Conservation (phyloP, 2,113 vertebrate species). For the Serinus canaria region DNA sequence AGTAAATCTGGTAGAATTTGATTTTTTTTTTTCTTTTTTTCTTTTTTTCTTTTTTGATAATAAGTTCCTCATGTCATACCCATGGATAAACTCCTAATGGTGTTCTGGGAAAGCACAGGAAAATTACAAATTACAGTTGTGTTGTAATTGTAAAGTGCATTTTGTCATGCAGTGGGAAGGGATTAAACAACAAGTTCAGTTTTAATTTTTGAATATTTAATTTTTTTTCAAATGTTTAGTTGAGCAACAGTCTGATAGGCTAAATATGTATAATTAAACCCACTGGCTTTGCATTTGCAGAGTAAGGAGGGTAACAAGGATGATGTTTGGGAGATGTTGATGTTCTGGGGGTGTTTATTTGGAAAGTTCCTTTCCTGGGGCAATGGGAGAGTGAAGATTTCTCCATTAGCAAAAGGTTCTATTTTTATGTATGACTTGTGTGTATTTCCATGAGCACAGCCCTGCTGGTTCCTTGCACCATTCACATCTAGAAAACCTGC, state of each 20-base stretch:
- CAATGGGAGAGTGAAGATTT: rapidly evolving
- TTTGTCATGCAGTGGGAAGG: not conserved
- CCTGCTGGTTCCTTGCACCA: not conserved
- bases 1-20: not conserved
- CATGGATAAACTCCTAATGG: not conserved
- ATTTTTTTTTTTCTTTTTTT: too few species aligned
- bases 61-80: not conserved
- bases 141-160: not conserved
- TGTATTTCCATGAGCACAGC: not conserved
- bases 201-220: not conserved
- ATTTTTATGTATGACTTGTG: rapidly evolving
- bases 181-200: not conserved
- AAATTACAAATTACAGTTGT: not conserved
- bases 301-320: not conserved
- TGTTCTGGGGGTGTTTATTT: not conserved
- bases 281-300: not conserved
- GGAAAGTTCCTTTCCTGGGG: not conserved
- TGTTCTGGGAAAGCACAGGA: not conserved
- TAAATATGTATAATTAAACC: not conserved
- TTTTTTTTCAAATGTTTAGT: not conserved
- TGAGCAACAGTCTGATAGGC: not conserved
- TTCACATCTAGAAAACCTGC: not conserved
- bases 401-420: not conserved
- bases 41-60: not conserved
- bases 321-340: not conserved